phyloP scores from a whole-genome alignment of 2,113 vertebrate species.

The Vireo altiloquus region DNA sequence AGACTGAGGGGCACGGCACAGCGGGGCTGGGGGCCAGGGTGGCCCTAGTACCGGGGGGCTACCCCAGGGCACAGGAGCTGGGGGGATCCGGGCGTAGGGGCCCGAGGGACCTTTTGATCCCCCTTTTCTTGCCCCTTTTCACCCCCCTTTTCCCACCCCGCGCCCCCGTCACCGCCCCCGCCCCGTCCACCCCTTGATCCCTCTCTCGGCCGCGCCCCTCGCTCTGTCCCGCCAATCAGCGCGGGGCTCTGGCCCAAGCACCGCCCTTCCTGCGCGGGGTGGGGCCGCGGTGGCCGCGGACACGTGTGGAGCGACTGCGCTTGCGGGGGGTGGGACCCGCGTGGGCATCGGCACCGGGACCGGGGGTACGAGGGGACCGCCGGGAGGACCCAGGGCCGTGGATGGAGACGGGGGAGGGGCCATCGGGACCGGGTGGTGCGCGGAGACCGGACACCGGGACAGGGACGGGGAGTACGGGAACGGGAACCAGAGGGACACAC shows the following conservation, averaged over 20 bases:
- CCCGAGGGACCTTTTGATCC: too few species aligned
- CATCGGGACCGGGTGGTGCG: background rate
- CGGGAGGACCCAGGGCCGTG: too few species aligned
- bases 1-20: background rate
- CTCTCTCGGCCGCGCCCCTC: background rate
- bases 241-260: accelerated
- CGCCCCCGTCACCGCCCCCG: background rate
- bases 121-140: background rate
- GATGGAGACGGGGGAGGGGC: background rate
- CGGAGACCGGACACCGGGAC: background rate
- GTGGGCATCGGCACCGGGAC: background rate
- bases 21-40: too few species aligned
- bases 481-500: background rate
- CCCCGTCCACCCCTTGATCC: background rate
- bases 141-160: too few species aligned
- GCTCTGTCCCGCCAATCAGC: accelerated
- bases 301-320: background rate
- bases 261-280: background rate
- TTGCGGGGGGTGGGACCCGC: background rate
- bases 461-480: background rate
- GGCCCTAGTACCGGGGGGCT: too few species aligned
- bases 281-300: background rate
- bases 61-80: too few species aligned
- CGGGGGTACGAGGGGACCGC: background rate
- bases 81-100: too few species aligned